Evolutionary conservation across 2,113 vertebrate genomes (phyloP).

Genomic region (Chelonoidis abingdonii): DNA sequence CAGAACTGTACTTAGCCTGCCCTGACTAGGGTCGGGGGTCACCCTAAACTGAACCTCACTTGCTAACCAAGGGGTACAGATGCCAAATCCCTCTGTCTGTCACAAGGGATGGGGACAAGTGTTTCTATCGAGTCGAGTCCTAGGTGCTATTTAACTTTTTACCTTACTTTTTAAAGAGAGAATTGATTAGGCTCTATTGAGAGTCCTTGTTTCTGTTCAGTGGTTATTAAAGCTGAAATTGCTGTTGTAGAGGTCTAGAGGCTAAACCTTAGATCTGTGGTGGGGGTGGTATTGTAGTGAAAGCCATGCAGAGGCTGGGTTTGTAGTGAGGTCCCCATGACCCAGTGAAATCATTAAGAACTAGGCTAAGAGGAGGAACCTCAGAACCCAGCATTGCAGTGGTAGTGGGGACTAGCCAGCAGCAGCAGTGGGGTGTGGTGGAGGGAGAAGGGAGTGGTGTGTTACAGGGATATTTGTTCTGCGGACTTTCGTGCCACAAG

Average conservation of each 20-base stretch:
- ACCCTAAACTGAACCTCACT: background rate
- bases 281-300: background rate
- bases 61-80: background rate
- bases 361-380: background rate
- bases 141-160: background rate
- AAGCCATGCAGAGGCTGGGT: background rate
- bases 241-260: background rate
- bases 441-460: background rate
- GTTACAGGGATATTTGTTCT: background rate
- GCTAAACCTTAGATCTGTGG: background rate
- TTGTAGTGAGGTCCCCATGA: background rate
- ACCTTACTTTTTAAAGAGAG: background rate
- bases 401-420: too few relatives aligned
- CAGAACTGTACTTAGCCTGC: background rate
- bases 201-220: background rate
- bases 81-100: background rate
- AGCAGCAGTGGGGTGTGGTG: too few relatives aligned
- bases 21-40: too few relatives aligned
- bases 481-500: background rate
- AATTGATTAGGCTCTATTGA: background rate
- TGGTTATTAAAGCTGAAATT: background rate
- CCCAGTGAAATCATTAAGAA: background rate
- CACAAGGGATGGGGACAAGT: background rate
- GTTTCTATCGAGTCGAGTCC: background rate
- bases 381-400: background rate